Percentiles rank a stretch among this genome's conserved stretches.
Conservation (phyloP, 2,113 vertebrate genomes). For the Campylomormyrus tamandua region DNA sequence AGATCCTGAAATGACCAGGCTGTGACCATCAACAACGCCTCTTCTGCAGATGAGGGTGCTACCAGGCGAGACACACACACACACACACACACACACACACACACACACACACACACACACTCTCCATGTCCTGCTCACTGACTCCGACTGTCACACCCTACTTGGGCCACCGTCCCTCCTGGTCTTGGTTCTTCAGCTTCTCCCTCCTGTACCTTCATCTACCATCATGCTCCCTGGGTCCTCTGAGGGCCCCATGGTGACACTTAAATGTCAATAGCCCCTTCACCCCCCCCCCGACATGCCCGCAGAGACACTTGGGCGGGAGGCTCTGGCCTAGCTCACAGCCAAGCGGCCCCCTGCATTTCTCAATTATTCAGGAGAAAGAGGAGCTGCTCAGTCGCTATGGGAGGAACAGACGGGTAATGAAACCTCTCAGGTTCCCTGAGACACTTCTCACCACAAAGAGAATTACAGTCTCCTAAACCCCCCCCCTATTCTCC, state of each 20-base stretch:
- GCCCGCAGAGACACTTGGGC: not conserved
- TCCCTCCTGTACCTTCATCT: not conserved
- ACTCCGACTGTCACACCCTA: not conserved
- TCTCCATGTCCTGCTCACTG: not conserved
- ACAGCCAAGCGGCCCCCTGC: not conserved
- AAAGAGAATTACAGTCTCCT: not conserved
- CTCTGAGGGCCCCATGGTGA: not conserved
- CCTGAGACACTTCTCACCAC: not conserved
- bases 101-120: slow-evolving; percentile 37
- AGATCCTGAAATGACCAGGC: slow-evolving; percentile 48
- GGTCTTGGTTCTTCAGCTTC: not conserved
- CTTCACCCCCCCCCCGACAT: not conserved
- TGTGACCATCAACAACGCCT: slow-evolving; percentile 35
- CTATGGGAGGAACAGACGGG: not conserved
- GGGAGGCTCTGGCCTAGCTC: not conserved
- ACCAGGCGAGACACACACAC: slow-evolving; percentile 37
- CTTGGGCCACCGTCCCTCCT: not conserved
- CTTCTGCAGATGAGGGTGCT: slow-evolving; percentile 33
- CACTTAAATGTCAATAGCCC: not conserved
- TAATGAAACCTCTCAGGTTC: slow-evolving; percentile 8
- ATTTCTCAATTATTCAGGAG: slow-evolving; percentile 9
- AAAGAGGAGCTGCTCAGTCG: not conserved
- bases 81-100: slow-evolving; percentile 23
- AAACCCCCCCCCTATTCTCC: no score
- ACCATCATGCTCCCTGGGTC: not conserved